Base-by-base conservation (phyloP, 2,888 invertebrate genomes). In the Noctua janthina region DNA sequence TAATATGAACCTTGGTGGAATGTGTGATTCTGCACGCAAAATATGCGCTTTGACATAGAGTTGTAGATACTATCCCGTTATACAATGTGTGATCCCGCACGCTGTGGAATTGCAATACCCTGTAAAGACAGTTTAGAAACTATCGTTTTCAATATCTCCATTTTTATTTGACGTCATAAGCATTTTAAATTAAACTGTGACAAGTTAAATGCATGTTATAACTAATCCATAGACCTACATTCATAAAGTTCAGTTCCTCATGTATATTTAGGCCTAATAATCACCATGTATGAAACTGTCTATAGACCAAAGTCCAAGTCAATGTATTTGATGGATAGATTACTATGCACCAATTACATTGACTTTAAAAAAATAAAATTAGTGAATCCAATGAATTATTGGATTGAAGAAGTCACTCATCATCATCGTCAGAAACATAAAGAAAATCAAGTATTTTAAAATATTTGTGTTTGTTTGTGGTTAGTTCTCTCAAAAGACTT, bases 401-500 rank as follows among this genome's bases (percentile, higher is more conserved):
- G 20, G 17, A 17, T 13, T n/a, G 1, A n/a, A 29, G 5, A 7
- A 23, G 6, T 46, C 13, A 23, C 7, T 43, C 43, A 7, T 43
- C 43, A 43, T 43, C 62, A 17, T 35, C 66, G 39, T n/a, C 1
- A 15, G 35, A 64, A 35, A 64, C 64, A 20, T 59, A 51, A 29
- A 51, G 1, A 29, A n/a, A 20, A 35, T 17, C 7, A 20, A n/a
- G 23, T 23, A 17, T 49, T 59, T 20, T n/a, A 59, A 4, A 15
- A 49, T 54, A 23, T 29, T 62, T 71, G 3, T 43, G 3, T 81
- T 56, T 51, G 2, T 17, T 68, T 56, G 1, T 66, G 6, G n/a
- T 35, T 39, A 29, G 20, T 2, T 49, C 11, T 51, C 20, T 62
- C 4, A 23, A 76, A 59, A 72, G 78, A 83, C 62, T 68, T 72